Conservation (phyloP, 2,888 invertebrate genomes). For the Carabus problematicus region DNA sequence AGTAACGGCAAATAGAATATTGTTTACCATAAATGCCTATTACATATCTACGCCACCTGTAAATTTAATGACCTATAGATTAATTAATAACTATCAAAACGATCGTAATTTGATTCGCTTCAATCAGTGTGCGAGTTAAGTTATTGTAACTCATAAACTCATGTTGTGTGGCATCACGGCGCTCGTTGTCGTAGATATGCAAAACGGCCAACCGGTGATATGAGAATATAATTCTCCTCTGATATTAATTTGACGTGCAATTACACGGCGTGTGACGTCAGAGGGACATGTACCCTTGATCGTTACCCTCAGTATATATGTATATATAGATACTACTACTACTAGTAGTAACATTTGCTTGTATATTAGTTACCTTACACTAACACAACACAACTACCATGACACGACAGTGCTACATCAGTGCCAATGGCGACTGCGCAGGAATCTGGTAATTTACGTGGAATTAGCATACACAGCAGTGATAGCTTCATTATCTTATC, state of each 20-base stretch:
- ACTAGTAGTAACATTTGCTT: too few relatives aligned
- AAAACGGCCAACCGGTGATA: background rate
- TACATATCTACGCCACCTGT: slow-evolving; percentile 30
- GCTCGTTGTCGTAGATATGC: background rate
- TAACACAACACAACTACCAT: too few relatives aligned
- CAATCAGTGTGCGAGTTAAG: slow-evolving; percentile 23
- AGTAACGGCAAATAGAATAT: too few relatives aligned
- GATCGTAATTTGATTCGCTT: slow-evolving; percentile 35
- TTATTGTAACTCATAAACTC: slow-evolving; percentile 28
- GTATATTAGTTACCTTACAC: too few relatives aligned
- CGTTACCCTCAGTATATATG: background rate
- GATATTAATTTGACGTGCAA: slow-evolving; percentile 8
- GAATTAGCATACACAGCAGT: slow-evolving; percentile 10
- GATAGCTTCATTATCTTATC: slow-evolving; percentile 43
- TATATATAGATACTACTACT: too few relatives aligned
- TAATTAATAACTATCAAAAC: slow-evolving; percentile 35
- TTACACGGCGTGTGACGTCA: background rate
- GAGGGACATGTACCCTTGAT: background rate
- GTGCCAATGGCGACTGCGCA: too few relatives aligned
- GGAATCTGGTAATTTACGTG: too few relatives aligned
- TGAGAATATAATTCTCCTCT: background rate
- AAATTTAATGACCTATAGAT: slow-evolving; percentile 30
- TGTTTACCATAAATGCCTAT: too few relatives aligned
- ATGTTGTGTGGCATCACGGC: slow-evolving; percentile 20
- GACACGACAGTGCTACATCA: too few relatives aligned